These are phyloP conservation scores for Protonibea diacanthus DNA, from an alignment of 2,797 vertebrate genomes.

Conservation along the genomic window DNA sequence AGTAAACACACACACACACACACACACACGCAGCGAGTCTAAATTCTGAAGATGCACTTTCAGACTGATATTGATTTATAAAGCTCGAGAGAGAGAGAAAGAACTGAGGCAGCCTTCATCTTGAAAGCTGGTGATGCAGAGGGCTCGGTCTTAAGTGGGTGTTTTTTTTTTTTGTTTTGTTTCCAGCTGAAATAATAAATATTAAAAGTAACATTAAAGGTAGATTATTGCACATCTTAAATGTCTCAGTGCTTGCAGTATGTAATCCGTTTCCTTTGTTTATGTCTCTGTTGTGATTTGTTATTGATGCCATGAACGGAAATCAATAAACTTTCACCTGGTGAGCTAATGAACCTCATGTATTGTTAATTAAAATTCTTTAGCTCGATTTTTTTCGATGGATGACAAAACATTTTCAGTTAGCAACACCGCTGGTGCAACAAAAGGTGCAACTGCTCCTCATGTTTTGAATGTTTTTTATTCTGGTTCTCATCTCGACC, in stretches of 20 bases:
- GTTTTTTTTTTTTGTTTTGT: not conserved
- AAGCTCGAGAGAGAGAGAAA: constrained; percentile 16
- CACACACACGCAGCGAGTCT: not conserved
- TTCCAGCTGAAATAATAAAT: not conserved
- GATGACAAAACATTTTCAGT: not conserved
- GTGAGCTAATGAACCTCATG: not conserved
- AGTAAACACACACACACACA: constrained; percentile 36
- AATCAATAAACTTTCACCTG: constrained; percentile 33
- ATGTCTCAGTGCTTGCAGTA: not conserved
- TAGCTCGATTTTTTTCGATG: not conserved
- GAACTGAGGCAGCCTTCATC: constrained; percentile 35
- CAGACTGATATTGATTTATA: constrained; percentile 44
- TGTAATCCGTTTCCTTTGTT: constrained; percentile 3
- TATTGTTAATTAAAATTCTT: not conserved
- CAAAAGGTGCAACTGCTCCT: not conserved
- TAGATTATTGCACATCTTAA: not conserved
- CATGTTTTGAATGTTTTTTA: not conserved
- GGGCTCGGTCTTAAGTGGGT: not conserved
- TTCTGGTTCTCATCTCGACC: not conserved
- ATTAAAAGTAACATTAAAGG: not conserved
- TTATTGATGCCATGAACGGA: constrained; percentile 16
- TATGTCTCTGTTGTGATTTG: constrained; percentile 4
- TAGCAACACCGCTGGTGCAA: not conserved
- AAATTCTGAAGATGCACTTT: constrained; percentile 45
- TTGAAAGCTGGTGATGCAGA: constrained; percentile 15